Evolutionary conservation across 2,113 vertebrate genomes (phyloP).

Genomic region (Haemorhous mexicanus): DNA sequence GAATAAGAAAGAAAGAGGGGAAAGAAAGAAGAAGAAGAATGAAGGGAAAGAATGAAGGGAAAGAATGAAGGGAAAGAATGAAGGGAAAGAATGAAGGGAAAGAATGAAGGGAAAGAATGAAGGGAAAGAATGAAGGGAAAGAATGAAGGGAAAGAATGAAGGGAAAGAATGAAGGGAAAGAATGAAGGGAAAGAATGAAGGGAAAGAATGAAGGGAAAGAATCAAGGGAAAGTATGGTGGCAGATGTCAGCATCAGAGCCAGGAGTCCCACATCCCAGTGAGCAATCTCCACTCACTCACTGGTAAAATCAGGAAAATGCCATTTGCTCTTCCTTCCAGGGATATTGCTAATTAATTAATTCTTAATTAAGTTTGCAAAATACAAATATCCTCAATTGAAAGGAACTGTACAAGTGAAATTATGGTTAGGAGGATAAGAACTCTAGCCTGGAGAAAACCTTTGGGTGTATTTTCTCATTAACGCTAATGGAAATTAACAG

Average conservation of each 20-base stretch:
- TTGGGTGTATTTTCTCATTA: slow-evolving; percentile 47
- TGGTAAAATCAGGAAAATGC: neutral
- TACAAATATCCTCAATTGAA: slow-evolving; percentile 37
- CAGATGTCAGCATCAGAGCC: neutral
- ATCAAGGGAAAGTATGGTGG: neutral
- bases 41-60: too few relatives aligned
- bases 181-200: too few relatives aligned
- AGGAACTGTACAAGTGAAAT: slow-evolving; percentile 17
- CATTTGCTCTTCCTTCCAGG: neutral
- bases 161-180: too few relatives aligned
- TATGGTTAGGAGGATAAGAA: slow-evolving; percentile 29
- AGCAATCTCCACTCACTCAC: neutral
- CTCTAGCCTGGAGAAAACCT: slow-evolving; percentile 29
- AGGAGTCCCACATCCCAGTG: neutral
- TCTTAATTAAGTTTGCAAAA: slow-evolving; percentile 63
- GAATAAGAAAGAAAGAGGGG: neutral
- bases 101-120: too few relatives aligned
- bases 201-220: too few relatives aligned
- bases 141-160: too few relatives aligned
- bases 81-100: too few relatives aligned
- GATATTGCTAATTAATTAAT: slow-evolving; percentile 29
- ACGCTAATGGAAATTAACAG: slow-evolving; percentile 44
- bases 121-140: too few relatives aligned
- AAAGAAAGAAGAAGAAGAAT: too few relatives aligned
- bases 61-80: too few relatives aligned